Conservation (phyloP, 1,140 invertebrate species). For the Drosophila carrolli region DNA sequence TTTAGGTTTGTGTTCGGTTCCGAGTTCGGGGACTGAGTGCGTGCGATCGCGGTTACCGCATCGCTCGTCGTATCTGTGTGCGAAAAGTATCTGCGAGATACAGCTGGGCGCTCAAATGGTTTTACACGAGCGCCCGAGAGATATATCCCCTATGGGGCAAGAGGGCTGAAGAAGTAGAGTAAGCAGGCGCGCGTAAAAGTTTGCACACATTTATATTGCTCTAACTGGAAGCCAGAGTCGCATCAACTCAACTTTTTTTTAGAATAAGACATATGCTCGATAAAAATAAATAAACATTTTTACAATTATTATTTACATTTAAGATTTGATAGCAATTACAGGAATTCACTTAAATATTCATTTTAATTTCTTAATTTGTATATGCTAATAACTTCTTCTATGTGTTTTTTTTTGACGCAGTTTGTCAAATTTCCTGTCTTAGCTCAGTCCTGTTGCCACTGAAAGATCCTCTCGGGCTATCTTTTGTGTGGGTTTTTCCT, state of each 20-base stretch:
- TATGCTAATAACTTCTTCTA: not conserved
- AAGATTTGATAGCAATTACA: no score
- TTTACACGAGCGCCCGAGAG: constrained; percentile 51
- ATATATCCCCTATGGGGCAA: not conserved
- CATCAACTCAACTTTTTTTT: not conserved
- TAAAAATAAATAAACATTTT: no score
- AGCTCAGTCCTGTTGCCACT: constrained; percentile 2
- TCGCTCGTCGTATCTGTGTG: constrained; percentile 22
- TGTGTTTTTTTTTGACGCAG: not conserved
- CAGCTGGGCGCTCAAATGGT: constrained; percentile 52
- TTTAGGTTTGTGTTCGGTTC: constrained; percentile 10
- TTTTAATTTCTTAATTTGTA: no score
- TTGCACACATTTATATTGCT: constrained; percentile 25
- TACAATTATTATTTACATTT: no score
- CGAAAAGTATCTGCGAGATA: constrained; percentile 60
- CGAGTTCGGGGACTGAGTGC: constrained; percentile 56
- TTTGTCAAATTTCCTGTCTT: no score
- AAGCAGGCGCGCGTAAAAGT: constrained; percentile 25
- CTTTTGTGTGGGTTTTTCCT: constrained; percentile 60
- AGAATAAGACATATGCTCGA: no score
- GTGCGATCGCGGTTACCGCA: constrained; percentile 67
- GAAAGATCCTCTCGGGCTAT: constrained; percentile 11
- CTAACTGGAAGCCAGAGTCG: constrained; percentile 8
- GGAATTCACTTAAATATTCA: no score
- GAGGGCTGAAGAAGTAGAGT: constrained; percentile 7